Conservation (phyloP, 1,140 invertebrate genomes). For the Drosophila littoralis region DNA sequence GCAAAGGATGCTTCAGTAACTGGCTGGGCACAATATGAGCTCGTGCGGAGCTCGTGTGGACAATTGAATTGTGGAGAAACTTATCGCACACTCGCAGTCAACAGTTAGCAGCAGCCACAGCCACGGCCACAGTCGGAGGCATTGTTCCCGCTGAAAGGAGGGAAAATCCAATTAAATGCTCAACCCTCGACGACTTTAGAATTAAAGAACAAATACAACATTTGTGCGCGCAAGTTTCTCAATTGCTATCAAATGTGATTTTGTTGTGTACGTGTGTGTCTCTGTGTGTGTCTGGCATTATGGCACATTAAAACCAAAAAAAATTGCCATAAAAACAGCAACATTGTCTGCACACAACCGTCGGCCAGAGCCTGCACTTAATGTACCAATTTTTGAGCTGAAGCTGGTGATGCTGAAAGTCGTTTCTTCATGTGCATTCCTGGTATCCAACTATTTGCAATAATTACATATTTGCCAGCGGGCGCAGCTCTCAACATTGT, state of each 20-base stretch:
- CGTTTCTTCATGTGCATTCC: slow-evolving; percentile 1
- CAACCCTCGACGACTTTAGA: slow-evolving; percentile 31
- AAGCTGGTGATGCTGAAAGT: neutral
- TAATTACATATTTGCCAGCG: slow-evolving; percentile 31
- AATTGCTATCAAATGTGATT: slow-evolving; percentile 33
- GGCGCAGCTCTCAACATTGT: slow-evolving; percentile 5
- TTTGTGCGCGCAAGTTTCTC: slow-evolving; percentile 31
- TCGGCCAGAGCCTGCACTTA: slow-evolving; percentile 13
- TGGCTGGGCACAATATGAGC: slow-evolving; percentile 24
- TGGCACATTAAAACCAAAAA: slow-evolving; percentile 6
- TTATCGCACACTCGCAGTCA: slow-evolving; percentile 37
- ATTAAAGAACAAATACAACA: slow-evolving; percentile 45
- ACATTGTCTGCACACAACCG: slow-evolving; percentile 7
- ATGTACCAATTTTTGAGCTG: slow-evolving; percentile 29
- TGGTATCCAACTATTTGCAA: slow-evolving; percentile 22
- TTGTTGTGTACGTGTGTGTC: slow-evolving; percentile 2
- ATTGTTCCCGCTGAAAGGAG: slow-evolving; percentile 17
- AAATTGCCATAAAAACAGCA: slow-evolving; percentile 20
- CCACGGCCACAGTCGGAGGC: neutral
- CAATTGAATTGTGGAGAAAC: slow-evolving; percentile 42
- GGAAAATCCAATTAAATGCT: slow-evolving; percentile 54
- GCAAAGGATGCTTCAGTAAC: slow-evolving; percentile 20
- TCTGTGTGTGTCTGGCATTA: slow-evolving; percentile 8
- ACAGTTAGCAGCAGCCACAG: neutral
- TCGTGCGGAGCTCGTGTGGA: slow-evolving; percentile 19